phyloP scores from a whole-genome alignment of 2,888 invertebrate species.

The Leptinotarsa juncta region DNA sequence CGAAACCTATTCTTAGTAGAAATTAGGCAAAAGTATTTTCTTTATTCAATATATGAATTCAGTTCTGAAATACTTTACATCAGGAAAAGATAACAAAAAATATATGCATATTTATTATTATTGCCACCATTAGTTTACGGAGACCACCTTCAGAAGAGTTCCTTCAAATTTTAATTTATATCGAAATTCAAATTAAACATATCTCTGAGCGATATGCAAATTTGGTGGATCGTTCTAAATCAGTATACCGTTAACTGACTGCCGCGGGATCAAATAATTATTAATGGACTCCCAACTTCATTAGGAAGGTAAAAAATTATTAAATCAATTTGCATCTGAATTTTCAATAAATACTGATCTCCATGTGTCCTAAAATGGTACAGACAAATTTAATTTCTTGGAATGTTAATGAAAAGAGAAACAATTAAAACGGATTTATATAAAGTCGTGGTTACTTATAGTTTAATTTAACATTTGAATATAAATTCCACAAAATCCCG shows the following conservation, averaged over 20 bases:
- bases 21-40: too few species aligned
- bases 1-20: too few species aligned
- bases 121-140: neutral
- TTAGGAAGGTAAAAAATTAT: conserved; percentile 33
- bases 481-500: too few species aligned
- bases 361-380: conserved; percentile 32
- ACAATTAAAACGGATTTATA: conserved; percentile 4
- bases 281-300: conserved; percentile 31
- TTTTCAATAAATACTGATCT: conserved; percentile 38
- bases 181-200: conserved; percentile 2
- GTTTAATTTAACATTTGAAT: too few species aligned
- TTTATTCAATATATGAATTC: too few species aligned
- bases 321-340: conserved; percentile 40
- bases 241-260: conserved; percentile 8
- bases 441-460: neutral
- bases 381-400: conserved; percentile 26
- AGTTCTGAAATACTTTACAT: too few species aligned
- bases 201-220: neutral
- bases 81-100: too few species aligned
- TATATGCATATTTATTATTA: neutral
- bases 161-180: neutral
- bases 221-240: neutral
- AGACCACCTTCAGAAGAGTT: neutral
- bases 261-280: conserved; percentile 33
- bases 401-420: conserved; percentile 36